Base-by-base conservation (phyloP, 2,888 invertebrate genomes). In the Pyrocoelia pectoralis region DNA sequence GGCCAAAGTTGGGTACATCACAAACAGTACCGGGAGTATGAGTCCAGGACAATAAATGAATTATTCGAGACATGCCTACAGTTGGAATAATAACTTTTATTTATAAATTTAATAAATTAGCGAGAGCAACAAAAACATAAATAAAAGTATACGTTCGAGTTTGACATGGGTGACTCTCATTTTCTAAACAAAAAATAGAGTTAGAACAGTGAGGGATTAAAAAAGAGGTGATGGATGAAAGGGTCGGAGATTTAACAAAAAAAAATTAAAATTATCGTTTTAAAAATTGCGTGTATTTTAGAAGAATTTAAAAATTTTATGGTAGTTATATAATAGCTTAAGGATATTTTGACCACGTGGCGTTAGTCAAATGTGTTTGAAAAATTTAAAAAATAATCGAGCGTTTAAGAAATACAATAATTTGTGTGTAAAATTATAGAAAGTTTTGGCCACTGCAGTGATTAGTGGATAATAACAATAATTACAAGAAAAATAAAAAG, bases 381-480 rank as follows among this genome's bases (percentile, higher is more conserved):
- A 38, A 56, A 40, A 56, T 33, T 33, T 56, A 29, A 43, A 56
- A 59, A 65, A 60, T 56, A 56, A 49, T 46, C 6, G 46, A 65
- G 49, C 65, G 65, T 61, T 60, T 65, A 59, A 56, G 51, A 56
- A 60, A 56, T 51, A 60, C 65, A 65, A 65, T 60, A 65, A 56
- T 65, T 28, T 53, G 51, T 12, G 60, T 59, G 24, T 29, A 50
- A 56, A 65, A 65, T 65, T 61, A 61, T 38, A 56, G 56, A 65
- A 63, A 68, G 66, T 68, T 50, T 72, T 71, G 68, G 73, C 72
- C 72, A 76, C 74, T 71, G 73, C 74, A 72, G 71, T 72, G 69
- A 74, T 74, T 71, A 71, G 58, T 65, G 66, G 69, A 70, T 78
- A 78, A 78, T 77, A 74, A 76, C 76, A 76, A 77, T 78, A 74